Conservation (phyloP, 2,797 vertebrate species). For the Melanotaenia nigrans region DNA sequence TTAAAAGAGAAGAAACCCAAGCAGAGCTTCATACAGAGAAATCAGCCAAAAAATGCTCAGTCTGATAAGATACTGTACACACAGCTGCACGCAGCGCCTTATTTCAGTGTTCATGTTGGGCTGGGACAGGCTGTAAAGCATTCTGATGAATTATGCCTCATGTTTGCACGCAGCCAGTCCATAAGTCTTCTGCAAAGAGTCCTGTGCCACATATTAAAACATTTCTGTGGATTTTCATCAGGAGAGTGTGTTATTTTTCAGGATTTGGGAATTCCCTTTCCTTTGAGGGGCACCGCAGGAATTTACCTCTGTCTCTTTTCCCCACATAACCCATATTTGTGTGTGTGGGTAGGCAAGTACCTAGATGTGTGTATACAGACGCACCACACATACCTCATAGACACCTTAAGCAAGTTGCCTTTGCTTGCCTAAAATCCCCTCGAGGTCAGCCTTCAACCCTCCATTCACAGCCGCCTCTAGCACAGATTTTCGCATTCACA, state of each 20-base stretch:
- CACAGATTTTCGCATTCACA: constrained; percentile 20
- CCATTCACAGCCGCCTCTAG: constrained; percentile 30
- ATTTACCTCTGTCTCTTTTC: constrained; percentile 85
- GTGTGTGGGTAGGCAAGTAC: constrained; percentile 54
- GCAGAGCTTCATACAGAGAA: constrained; percentile 12
- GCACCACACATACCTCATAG: constrained; percentile 51
- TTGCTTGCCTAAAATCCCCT: constrained; percentile 72
- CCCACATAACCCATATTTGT: constrained; percentile 72
- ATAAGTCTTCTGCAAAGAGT: constrained; percentile 51
- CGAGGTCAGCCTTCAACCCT: constrained; percentile 55
- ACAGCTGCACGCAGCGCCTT: constrained; percentile 41
- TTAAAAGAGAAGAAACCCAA: constrained; percentile 41
- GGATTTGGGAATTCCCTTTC: constrained; percentile 81
- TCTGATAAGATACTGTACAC: constrained; percentile 36
- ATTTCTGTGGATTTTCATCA: constrained; percentile 78
- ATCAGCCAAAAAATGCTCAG: constrained; percentile 28
- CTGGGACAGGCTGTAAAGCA: constrained; percentile 43
- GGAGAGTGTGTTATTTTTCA: constrained; percentile 71
- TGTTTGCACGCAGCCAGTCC: constrained; percentile 48
- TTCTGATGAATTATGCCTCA: constrained; percentile 39
- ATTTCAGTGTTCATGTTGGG: constrained; percentile 45
- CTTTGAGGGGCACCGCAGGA: constrained; percentile 90
- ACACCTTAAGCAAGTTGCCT: constrained; percentile 72
- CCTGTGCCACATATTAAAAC: constrained; percentile 77
- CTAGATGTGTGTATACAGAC: constrained; percentile 45